Conservation (phyloP, 2,888 invertebrate species). For the Coleophora flavipennella region DNA sequence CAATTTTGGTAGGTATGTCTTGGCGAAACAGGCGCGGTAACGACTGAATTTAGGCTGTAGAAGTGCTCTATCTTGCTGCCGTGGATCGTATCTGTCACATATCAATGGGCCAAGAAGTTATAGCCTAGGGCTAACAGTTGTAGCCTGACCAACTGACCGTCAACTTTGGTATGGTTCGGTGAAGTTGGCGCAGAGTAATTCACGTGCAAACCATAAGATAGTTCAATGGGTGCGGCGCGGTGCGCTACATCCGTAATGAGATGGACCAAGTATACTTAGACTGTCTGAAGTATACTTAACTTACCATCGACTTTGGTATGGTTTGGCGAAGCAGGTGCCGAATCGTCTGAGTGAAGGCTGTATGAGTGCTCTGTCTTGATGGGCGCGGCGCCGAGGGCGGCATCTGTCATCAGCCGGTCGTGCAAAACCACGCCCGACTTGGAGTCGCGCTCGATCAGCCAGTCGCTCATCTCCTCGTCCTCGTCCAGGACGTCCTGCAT, state of each 20-base stretch:
- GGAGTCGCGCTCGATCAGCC: constrained; percentile 78
- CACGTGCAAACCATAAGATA: too few species aligned
- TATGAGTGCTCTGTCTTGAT: constrained; percentile 96
- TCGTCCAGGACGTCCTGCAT: constrained; percentile 77
- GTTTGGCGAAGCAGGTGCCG: constrained; percentile 80
- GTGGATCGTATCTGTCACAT: constrained; percentile 95
- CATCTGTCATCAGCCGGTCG: constrained; percentile 92
- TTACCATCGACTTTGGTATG: constrained; percentile 82
- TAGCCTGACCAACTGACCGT: neutral
- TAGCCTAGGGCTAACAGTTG: too few species aligned
- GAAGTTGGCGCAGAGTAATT: too few species aligned
- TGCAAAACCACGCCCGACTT: constrained; percentile 84
- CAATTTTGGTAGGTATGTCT: constrained; percentile 81
- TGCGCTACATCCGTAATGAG: too few species aligned
- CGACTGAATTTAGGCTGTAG: constrained; percentile 85
- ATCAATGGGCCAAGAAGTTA: constrained; percentile 89
- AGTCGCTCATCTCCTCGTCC: constrained; percentile 78
- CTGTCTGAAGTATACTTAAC: too few species aligned
- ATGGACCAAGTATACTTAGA: too few species aligned
- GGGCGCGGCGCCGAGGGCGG: constrained; percentile 83
- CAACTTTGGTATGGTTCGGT: constrained; percentile 1
- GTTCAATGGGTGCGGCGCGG: too few species aligned
- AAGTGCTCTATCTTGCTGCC: constrained; percentile 96
- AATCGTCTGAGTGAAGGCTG: constrained; percentile 83
- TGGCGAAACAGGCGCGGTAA: constrained; percentile 79